Evolutionary conservation across 2,888 invertebrate genomes (phyloP).

Genomic region (Plebejus anna): DNA sequence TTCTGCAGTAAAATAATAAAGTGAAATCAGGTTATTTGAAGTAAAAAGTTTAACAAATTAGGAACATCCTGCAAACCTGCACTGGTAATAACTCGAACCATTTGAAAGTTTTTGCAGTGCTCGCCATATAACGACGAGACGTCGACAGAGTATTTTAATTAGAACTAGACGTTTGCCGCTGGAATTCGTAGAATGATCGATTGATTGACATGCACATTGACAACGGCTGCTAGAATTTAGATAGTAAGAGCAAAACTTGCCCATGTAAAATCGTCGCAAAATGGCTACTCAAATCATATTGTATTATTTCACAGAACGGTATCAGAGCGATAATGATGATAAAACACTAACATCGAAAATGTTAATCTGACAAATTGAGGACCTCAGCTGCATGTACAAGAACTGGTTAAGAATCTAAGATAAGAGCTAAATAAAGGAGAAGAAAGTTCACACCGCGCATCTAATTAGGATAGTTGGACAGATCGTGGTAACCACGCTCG

Average conservation of each 20-base stretch:
- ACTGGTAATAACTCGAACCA: neutral
- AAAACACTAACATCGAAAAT: neutral
- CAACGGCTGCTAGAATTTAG: neutral
- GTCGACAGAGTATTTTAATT: slow-evolving; percentile 5
- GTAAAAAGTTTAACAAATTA: slow-evolving; percentile 3
- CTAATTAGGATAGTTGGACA: slow-evolving; percentile 26
- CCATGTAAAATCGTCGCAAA: neutral
- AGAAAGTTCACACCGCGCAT: slow-evolving; percentile 24
- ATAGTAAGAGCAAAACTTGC: neutral
- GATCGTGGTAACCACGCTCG: slow-evolving; percentile 26
- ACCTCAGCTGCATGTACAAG: neutral
- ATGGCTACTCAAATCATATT: neutral
- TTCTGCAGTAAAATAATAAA: neutral
- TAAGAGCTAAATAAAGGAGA: slow-evolving; percentile 5
- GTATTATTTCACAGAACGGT: neutral
- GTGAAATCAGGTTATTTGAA: slow-evolving; percentile 1
- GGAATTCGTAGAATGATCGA: slow-evolving; percentile 1
- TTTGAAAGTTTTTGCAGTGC: slow-evolving; percentile 5
- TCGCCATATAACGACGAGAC: neutral
- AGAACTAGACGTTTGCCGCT: neutral
- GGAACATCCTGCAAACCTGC: neutral
- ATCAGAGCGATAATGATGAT: neutral
- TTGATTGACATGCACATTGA: neutral
- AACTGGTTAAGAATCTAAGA: slow-evolving; percentile 9
- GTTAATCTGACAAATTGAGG: neutral